A percentile compares a stretch with the other conserved stretches of the same genome.
These are phyloP conservation scores for Corythoichthys intestinalis DNA, from an alignment of 2,113 vertebrate genomes.

Conservation along the genomic window DNA sequence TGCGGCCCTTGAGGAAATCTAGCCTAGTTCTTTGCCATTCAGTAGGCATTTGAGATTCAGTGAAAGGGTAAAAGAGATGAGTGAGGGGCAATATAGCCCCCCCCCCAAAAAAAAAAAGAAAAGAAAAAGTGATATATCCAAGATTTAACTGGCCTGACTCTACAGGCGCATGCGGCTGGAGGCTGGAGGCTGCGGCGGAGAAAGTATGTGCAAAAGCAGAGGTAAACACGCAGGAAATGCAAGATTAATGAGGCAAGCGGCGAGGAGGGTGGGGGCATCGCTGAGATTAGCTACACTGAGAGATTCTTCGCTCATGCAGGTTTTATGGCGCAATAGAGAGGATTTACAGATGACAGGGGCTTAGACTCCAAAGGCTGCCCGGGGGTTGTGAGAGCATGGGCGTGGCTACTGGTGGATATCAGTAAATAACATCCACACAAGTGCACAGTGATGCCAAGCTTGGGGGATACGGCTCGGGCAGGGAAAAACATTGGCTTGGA, in stretches of 20 bases:
- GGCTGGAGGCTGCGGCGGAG: slow-evolving; percentile 11
- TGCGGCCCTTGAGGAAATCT: slow-evolving; percentile 62
- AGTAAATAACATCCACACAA: slow-evolving; percentile 6
- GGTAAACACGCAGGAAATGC: slow-evolving; percentile 28
- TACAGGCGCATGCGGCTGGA: slow-evolving; percentile 7
- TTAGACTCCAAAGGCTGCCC: slow-evolving; percentile 20
- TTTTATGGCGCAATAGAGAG: slow-evolving; percentile 42
- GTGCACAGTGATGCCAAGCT: background rate
- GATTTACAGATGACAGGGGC: slow-evolving; percentile 30
- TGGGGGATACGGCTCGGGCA: background rate
- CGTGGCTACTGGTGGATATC: slow-evolving; percentile 3
- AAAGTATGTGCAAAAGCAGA: slow-evolving; percentile 3
- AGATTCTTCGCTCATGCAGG: slow-evolving; percentile 25
- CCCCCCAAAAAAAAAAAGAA: too few relatives aligned
- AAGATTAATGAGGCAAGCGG: slow-evolving; percentile 32
- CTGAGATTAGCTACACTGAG: slow-evolving; percentile 42
- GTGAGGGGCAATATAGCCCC: background rate
- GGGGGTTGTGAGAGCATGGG: slow-evolving; percentile 2
- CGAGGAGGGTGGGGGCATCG: slow-evolving; percentile 6
- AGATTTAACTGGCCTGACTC: slow-evolving; percentile 40
- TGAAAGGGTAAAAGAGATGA: background rate
- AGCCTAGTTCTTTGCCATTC: slow-evolving; percentile 46
- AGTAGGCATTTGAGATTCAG: slow-evolving; percentile 24
- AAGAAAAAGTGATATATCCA: slow-evolving; percentile 22
- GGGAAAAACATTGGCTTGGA: background rate